Conservation (phyloP, 2,113 vertebrate species). For the Chloropsis hardwickii region DNA sequence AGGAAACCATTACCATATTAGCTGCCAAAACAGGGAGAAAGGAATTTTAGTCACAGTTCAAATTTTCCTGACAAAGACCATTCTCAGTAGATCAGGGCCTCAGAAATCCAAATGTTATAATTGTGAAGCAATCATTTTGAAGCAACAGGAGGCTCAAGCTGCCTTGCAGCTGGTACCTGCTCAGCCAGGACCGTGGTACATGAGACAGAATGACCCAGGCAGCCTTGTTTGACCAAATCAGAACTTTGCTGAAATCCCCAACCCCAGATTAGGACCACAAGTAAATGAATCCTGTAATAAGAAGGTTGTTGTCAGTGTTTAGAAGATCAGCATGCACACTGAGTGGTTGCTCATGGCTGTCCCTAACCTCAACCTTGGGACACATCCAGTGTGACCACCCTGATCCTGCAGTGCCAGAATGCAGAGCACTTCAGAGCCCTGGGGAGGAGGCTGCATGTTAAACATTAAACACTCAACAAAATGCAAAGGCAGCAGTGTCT, state of each 20-base stretch:
- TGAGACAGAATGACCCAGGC: neutral
- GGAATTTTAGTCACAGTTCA: neutral
- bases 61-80: neutral
- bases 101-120: neutral
- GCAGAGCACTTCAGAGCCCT: neutral
- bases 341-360: neutral
- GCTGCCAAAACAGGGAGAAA: neutral
- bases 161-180: neutral
- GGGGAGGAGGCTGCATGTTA: neutral
- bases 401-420: neutral
- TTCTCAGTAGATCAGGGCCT: neutral
- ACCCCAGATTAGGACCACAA: neutral
- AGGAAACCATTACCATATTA: neutral
- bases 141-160: neutral
- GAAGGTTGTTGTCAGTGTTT: neutral
- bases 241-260: neutral
- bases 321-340: neutral
- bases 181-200: neutral
- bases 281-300: conserved; percentile 14
- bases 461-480: neutral
- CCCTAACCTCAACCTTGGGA: neutral
- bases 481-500: neutral
- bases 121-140: neutral
- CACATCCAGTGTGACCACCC: neutral
- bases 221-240: neutral